Conservation (phyloP, 2,888 invertebrate species). For the Campoplex nolae region DNA sequence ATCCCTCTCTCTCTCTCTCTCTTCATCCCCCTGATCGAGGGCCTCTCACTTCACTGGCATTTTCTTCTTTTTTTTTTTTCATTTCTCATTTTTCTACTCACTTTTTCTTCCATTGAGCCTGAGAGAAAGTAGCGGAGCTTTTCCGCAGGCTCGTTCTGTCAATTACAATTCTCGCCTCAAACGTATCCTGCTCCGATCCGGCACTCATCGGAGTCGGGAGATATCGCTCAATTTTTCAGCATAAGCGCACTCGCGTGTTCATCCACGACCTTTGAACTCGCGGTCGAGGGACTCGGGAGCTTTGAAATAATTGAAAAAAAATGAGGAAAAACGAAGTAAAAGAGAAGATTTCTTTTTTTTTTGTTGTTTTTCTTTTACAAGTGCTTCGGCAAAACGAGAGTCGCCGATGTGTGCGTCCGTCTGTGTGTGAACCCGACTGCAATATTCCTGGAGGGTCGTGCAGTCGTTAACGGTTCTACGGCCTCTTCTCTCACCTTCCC, state of each 20-base stretch:
- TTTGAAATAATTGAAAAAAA: slow-evolving; percentile 44
- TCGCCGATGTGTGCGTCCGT: slow-evolving; percentile 3
- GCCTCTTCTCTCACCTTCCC: slow-evolving; percentile 69
- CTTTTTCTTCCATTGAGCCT: not conserved
- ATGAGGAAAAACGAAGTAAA: slow-evolving; percentile 11
- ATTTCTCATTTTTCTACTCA: not conserved
- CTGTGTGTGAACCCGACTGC: slow-evolving; percentile 41
- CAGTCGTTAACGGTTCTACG: slow-evolving; percentile 69
- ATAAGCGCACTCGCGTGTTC: too few relatives aligned
- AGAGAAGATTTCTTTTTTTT: not conserved
- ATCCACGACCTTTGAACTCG: not conserved
- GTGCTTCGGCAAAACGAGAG: slow-evolving; percentile 1
- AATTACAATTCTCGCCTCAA: slow-evolving; percentile 1
- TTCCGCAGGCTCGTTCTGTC: not conserved
- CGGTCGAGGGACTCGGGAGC: not conserved
- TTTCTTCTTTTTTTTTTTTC: not conserved
- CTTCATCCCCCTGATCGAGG: slow-evolving; percentile 65
- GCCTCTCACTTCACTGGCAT: not conserved
- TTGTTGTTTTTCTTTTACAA: not conserved
- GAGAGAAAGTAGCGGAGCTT: slow-evolving; percentile 4
- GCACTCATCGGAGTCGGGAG: slow-evolving; percentile 9
- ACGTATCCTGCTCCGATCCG: slow-evolving; percentile 4
- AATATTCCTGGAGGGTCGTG: slow-evolving; percentile 65
- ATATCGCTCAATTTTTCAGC: slow-evolving; percentile 13
- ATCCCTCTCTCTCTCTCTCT: slow-evolving; percentile 29